Evolutionary conservation across 2,113 vertebrate genomes (phyloP), one percentile per base, ranked within the genome.

Genomic region (Paralichthys olivaceus): DNA sequence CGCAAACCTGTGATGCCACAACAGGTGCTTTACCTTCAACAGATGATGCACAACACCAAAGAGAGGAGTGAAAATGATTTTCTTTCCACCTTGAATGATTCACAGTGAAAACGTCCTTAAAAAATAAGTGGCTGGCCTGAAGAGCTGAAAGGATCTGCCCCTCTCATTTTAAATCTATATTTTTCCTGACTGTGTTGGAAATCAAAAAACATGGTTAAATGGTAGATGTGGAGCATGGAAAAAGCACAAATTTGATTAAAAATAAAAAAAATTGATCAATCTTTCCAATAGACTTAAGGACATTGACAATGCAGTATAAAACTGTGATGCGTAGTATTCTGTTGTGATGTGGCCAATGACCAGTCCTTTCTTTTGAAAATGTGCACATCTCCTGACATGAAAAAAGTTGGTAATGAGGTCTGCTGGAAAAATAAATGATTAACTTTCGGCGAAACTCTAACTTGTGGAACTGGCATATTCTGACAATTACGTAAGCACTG

Each of bases 401-500:
- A 54, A 57, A n/a, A 69, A 7, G 49, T n/a, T 9, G 1, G 7
- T 53, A 61, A 55, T 55, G 53, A 23, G 22, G 22, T 20, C 53
- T 54, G 55, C 40, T 40, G 54, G 51, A 59, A 40, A 34, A 43
- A 40, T 59, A 53, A 23, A 67, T 25, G 12, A 55, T 29, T 32
- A 47, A 67, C 8, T 75, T 37, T 20, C 65, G 26, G 51, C 54
- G 34, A 75, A 79, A 73, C 19, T 58, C 62, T 32, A 43, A 83
- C 34, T 68, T 61, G 47, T 60, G 63, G 45, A 84, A 40, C 51
- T 76, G 76, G 67, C 73, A 70, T 63, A 40, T 53, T 70, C 69
- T 72, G 72, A 85, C 80, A 81, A 56, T 70, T 51, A 23, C 25
- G 1, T 26, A 43, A 55, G 68, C 71, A 49, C 53, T 79, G 80